Evolutionary conservation across 2,113 vertebrate genomes (phyloP).

Genomic region (Anas platyrhynchos): DNA sequence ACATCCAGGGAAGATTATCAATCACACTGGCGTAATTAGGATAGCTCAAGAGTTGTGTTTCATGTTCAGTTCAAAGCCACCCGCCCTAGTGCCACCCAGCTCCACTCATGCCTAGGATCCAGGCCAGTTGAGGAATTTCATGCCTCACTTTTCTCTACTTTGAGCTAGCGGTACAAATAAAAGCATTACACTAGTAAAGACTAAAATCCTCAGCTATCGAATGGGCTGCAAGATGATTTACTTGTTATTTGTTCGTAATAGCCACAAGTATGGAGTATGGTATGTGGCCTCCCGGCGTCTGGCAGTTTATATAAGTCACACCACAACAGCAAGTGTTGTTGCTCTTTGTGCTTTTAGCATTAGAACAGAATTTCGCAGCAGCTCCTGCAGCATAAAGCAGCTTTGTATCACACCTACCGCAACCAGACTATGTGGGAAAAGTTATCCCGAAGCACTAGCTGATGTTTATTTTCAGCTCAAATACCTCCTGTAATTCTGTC

Average conservation of each 20-base stretch:
- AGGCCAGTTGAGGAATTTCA: background rate
- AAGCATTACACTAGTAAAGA: background rate
- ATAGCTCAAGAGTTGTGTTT: background rate
- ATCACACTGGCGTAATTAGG: background rate
- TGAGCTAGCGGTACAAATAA: background rate
- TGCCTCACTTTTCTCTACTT: background rate
- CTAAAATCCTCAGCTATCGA: background rate
- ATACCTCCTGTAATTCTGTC: slow-evolving; percentile 27
- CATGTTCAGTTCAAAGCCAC: background rate
- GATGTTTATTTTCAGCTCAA: slow-evolving; percentile 7
- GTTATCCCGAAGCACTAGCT: slow-evolving; percentile 5
- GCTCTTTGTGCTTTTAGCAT: background rate
- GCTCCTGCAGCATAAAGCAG: background rate
- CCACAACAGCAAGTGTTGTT: background rate
- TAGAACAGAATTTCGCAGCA: background rate
- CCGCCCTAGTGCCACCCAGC: too few species aligned
- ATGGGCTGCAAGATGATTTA: background rate
- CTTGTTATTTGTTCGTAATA: background rate
- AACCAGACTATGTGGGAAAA: slow-evolving; percentile 12
- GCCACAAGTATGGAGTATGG: background rate
- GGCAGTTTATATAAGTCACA: background rate
- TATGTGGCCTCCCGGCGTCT: background rate
- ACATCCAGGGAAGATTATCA: background rate
- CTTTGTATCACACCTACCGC: slow-evolving; percentile 34
- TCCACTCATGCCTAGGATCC: background rate